These are phyloP conservation scores for Flexamia atlantica DNA, from an alignment of 2,888 invertebrate genomes.

Conservation along the genomic window DNA sequence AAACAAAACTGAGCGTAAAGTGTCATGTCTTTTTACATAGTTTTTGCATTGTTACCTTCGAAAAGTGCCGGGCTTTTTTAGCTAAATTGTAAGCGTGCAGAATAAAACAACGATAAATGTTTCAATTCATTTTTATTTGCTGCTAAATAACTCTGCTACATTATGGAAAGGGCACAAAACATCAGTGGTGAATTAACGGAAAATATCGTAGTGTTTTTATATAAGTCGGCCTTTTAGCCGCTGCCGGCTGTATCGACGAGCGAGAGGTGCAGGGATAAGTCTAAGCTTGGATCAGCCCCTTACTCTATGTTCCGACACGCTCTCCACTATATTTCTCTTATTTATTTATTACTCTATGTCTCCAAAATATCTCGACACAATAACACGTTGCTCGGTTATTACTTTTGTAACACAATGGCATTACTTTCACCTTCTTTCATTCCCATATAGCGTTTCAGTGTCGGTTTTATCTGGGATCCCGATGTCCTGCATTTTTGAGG, in stretches of 20 bases:
- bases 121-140: too few species aligned
- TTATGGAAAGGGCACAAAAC: too few species aligned
- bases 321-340: slow-evolving; percentile 46
- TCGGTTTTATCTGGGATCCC: not conserved
- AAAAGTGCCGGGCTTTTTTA: too few species aligned
- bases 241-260: not conserved
- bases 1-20: too few species aligned
- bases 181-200: too few species aligned
- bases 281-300: slow-evolving; percentile 33
- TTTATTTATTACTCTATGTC: slow-evolving; percentile 51
- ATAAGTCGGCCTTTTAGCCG: not conserved
- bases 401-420: slow-evolving; percentile 35
- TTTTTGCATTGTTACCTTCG: too few species aligned
- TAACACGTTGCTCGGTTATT: slow-evolving; percentile 33
- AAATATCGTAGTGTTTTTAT: too few species aligned
- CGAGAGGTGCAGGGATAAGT: slow-evolving; percentile 13
- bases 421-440: slow-evolving; percentile 35
- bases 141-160: too few species aligned
- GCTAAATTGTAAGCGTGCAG: too few species aligned
- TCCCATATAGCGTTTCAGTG: slow-evolving; percentile 14
- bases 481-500: not conserved
- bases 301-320: slow-evolving; percentile 50
- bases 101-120: too few species aligned
- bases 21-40: too few species aligned
- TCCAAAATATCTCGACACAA: slow-evolving; percentile 46